These are phyloP conservation scores for Acanthochromis polyacanthus DNA, from an alignment of 2,113 vertebrate genomes.

Conservation along the genomic window DNA sequence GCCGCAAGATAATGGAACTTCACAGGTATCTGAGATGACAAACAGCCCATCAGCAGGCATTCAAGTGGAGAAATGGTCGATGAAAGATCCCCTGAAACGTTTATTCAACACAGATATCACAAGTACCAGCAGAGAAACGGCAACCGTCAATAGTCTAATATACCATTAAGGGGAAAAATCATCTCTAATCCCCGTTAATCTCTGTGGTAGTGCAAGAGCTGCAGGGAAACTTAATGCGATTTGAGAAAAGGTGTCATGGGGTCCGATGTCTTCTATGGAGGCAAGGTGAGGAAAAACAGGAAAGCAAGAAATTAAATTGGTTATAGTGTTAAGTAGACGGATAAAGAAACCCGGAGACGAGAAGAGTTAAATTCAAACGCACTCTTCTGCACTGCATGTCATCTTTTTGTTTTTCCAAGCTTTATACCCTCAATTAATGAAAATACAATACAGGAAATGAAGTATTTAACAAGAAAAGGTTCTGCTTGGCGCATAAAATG, in stretches of 20 bases:
- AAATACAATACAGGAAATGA: slow-evolving; percentile 14
- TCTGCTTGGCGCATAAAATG: slow-evolving; percentile 39
- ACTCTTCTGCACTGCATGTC: too few species aligned
- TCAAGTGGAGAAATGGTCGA: slow-evolving; percentile 18
- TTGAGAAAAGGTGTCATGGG: slow-evolving; percentile 16
- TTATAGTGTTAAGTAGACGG: background rate
- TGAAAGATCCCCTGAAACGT: slow-evolving; percentile 17
- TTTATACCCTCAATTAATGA: background rate
- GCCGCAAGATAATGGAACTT: slow-evolving; percentile 31
- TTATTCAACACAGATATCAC: background rate
- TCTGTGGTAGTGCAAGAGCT: background rate
- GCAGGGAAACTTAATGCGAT: background rate
- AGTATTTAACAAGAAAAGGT: background rate
- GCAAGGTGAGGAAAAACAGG: background rate
- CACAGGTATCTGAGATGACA: slow-evolving; percentile 33
- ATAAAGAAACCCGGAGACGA: background rate
- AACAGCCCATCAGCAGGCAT: background rate
- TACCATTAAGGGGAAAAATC: slow-evolving; percentile 11
- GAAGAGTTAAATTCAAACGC: too few species aligned
- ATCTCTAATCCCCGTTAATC: slow-evolving; percentile 28
- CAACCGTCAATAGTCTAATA: slow-evolving; percentile 13
- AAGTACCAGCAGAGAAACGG: slow-evolving; percentile 14
- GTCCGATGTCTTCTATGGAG: slow-evolving; percentile 20
- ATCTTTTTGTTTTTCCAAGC: too few species aligned
- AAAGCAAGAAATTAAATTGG: slow-evolving; percentile 15